Evolutionary conservation across 2,113 vertebrate species (phyloP).

Genomic region (Machaerirhynchus nigripectus): DNA sequence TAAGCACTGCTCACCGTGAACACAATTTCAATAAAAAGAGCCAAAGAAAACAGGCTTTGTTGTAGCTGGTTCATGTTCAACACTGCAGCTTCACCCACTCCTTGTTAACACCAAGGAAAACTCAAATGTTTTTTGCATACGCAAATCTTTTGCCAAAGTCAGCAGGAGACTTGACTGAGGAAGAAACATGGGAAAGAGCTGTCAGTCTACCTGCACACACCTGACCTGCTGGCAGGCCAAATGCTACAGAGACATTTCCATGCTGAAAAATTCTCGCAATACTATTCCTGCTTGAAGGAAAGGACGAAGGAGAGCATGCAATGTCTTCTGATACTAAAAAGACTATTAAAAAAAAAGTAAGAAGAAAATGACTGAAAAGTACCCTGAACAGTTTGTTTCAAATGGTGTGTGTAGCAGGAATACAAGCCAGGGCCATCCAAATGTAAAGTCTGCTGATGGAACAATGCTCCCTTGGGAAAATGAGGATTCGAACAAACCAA

Average conservation of each 20-base stretch:
- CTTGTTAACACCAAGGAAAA: not conserved
- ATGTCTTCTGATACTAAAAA: not conserved
- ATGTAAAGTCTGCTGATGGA: not conserved
- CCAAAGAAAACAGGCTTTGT: not conserved
- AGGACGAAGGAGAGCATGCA: not conserved
- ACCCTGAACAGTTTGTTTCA: not conserved
- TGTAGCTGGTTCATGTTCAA: not conserved
- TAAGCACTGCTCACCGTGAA: fast-evolving
- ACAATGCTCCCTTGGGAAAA: not conserved
- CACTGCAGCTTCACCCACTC: not conserved
- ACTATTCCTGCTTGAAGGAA: not conserved
- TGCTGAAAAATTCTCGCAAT: not conserved
- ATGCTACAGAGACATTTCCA: not conserved
- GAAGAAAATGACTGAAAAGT: not conserved
- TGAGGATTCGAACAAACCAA: not conserved
- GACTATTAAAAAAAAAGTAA: not conserved
- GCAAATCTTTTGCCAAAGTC: not conserved
- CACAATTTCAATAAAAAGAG: not conserved
- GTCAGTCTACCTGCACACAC: not conserved
- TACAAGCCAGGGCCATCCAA: not conserved
- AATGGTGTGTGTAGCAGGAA: not conserved
- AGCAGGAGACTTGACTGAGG: not conserved
- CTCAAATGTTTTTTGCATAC: not conserved
- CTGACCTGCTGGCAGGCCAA: not conserved
- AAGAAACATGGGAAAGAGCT: not conserved